A percentile compares a stretch with the other conserved stretches of the same genome.
These are phyloP conservation scores for Chymomyza costata DNA, from an alignment of 1,140 invertebrate species.

Conservation along the genomic window DNA sequence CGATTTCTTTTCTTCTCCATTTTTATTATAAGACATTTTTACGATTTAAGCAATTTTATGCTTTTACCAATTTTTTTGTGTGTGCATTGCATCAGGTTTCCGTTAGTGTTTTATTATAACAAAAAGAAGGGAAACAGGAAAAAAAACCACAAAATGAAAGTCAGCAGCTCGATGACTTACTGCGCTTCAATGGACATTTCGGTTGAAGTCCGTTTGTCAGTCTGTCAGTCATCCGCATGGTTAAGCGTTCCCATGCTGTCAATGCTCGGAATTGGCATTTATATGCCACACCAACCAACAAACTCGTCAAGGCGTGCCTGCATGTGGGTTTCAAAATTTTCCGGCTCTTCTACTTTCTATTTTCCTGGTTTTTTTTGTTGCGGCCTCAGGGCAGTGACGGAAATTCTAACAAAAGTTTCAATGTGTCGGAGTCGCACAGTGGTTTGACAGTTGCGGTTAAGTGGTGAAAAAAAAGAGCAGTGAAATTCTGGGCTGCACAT, in stretches of 20 bases:
- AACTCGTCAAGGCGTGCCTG: too few relatives aligned
- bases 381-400: too few relatives aligned
- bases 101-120: slow-evolving; percentile 63
- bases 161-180: slow-evolving; percentile 23
- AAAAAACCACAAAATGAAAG: slow-evolving; percentile 38
- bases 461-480: too few relatives aligned
- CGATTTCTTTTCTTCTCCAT: slow-evolving; percentile 37
- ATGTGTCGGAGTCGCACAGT: too few relatives aligned
- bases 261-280: slow-evolving; percentile 52
- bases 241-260: slow-evolving; percentile 61
- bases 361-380: slow-evolving; percentile 3
- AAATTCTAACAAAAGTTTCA: too few relatives aligned
- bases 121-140: slow-evolving; percentile 14
- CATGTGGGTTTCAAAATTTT: too few relatives aligned
- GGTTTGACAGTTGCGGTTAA: too few relatives aligned
- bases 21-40: slow-evolving; percentile 31
- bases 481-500: too few relatives aligned
- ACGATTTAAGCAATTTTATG: too few relatives aligned
- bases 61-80: too few relatives aligned
- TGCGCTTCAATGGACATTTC: slow-evolving; percentile 9
- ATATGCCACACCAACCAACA: slow-evolving; percentile 11
- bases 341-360: too few relatives aligned
- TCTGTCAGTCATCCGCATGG: slow-evolving; percentile 31
- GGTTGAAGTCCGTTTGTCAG: slow-evolving; percentile 4
- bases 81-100: slow-evolving; percentile 52